Evolutionary conservation across 2,113 vertebrate species (phyloP).

Genomic region (Merops nubicus): DNA sequence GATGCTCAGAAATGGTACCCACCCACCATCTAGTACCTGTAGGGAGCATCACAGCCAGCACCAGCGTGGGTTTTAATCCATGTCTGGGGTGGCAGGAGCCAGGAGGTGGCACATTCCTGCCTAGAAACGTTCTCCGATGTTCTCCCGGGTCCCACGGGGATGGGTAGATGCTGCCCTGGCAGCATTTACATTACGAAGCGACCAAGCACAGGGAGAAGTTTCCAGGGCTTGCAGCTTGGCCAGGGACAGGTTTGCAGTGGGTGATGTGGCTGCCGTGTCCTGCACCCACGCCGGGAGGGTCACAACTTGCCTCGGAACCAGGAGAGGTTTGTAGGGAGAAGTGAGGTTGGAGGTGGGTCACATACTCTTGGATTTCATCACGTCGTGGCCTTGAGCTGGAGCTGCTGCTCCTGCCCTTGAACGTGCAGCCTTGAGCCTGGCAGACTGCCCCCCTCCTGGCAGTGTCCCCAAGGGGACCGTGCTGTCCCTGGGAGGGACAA

Average conservation of each 20-base stretch:
- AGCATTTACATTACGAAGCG: neutral
- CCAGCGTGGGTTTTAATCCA: fast-evolving
- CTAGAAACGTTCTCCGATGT: too few relatives aligned
- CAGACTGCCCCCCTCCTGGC: neutral
- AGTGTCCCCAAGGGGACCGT: fast-evolving
- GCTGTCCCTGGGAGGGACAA: neutral
- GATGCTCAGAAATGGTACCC: neutral
- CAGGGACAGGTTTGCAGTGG: too few relatives aligned
- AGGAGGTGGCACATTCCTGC: neutral
- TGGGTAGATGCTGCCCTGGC: neutral
- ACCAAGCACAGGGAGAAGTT: neutral
- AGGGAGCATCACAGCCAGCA: fast-evolving
- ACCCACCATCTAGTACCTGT: neutral
- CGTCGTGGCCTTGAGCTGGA: fast-evolving
- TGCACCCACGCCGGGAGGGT: neutral
- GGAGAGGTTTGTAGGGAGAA: neutral
- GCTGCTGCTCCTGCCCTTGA: neutral
- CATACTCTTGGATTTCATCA: neutral
- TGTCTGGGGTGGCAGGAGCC: neutral
- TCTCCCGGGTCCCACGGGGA: neutral
- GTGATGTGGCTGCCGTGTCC: neutral
- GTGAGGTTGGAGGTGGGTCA: neutral
- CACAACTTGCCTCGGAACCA: neutral
- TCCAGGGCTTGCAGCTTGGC: neutral
- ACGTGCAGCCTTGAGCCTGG: neutral